phyloP scores from a whole-genome alignment of 2,888 invertebrate species.

The Cloeon dipterum region DNA sequence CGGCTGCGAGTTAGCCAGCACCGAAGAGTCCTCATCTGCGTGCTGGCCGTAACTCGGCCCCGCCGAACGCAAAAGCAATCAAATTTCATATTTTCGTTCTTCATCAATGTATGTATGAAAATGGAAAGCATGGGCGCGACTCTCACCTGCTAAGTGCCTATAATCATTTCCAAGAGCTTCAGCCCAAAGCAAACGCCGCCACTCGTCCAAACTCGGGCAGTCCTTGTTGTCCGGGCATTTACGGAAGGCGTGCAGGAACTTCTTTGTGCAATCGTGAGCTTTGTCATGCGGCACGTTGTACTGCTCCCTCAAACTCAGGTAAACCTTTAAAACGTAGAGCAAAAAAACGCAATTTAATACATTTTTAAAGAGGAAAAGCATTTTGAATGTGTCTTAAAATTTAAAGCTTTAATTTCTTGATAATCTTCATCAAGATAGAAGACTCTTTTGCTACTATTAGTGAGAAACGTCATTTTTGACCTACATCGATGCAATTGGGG shows the following conservation, averaged over 20 bases:
- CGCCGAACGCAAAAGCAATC: neutral
- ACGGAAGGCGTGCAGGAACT: conserved; percentile 51
- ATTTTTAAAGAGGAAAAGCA: no score
- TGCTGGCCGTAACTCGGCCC: neutral
- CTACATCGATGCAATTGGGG: no score
- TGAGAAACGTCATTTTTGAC: no score
- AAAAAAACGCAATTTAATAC: no score
- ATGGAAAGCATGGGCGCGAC: neutral
- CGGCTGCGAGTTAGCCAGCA: no score
- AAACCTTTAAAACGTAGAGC: no score
- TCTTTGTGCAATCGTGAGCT: conserved; percentile 37
- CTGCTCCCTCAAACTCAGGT: conserved; percentile 32
- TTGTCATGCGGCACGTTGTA: conserved; percentile 39
- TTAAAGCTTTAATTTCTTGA: no score
- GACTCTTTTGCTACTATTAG: no score
- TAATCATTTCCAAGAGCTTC: conserved; percentile 51
- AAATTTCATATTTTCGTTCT: neutral
- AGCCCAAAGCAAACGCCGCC: conserved; percentile 56
- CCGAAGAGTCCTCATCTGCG: no score
- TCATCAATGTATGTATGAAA: neutral
- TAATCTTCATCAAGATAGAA: no score
- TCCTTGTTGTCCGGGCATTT: conserved; percentile 57
- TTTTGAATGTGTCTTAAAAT: no score
- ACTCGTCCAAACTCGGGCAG: conserved; percentile 41
- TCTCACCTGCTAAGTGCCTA: conserved; percentile 41